Base-by-base conservation (phyloP, 2,113 vertebrate species). In the Mesembrinibis cayennensis region DNA sequence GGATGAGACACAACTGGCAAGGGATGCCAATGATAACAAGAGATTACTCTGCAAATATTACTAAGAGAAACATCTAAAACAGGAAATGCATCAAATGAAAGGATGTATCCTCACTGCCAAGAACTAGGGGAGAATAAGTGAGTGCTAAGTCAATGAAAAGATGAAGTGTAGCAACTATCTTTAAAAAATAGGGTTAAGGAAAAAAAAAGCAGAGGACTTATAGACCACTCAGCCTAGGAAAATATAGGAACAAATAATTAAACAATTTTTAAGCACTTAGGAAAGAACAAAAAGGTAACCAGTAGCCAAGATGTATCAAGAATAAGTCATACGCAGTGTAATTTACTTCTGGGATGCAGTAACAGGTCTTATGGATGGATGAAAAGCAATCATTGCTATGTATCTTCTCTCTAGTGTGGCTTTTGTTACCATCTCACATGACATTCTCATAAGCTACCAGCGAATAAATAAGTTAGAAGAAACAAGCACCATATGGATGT, bases 281-380 rank as follows among this genome's bases (percentile, higher is more conserved):
- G 23, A 80, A 86, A 87, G 22, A 87, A 69, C 10, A 61, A 55
- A 13, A 72, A 55, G 8, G 76, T 26, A 63, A 58, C 13, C 11
- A 61, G 30, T 18, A 85, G 8, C 19, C 42, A 63, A 79, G 30
- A 53, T n/a, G 6, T 42, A 85, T 20, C 34, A 56, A 44, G 8
- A 87, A 7, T 45, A 56, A 4, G 0, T 47, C 11, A 61, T 0
- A 59, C 0, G 2, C 47, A 58, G 13, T 49, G 7, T 50, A 49
- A 86, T 63, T 82, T 82, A 71, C 38, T 79, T 80, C 61, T 76
- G 42, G 42, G 42, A 78, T 45, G 18, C 47, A 83, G 29, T 53
- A 89, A 71, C 18, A 72, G 19, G 12, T 53, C 45, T 86, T 63
- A 62, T 0, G 16, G 52, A 40, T 34, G 38, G 52, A 76, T 63